phyloP scores from a whole-genome alignment of 2,888 invertebrate genomes.

The Cactoblastis cactorum region DNA sequence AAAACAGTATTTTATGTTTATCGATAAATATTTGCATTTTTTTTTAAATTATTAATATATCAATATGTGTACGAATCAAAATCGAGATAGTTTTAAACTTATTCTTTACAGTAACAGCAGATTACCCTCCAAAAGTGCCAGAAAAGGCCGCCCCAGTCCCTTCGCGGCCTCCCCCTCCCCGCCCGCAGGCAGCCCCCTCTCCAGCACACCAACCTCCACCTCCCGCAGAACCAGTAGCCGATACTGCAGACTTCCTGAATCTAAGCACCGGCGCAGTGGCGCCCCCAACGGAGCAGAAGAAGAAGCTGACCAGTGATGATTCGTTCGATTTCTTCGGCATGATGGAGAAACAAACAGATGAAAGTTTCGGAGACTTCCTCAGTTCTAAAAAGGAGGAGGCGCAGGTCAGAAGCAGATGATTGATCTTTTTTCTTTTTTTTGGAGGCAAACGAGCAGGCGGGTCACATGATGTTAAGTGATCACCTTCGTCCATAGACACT shows the following conservation, averaged over 20 bases:
- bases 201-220: slow-evolving; percentile 23
- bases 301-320: slow-evolving; percentile 60
- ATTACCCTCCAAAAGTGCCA: slow-evolving; percentile 43
- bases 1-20: too few species aligned
- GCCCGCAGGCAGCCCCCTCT: slow-evolving; percentile 34
- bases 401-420: slow-evolving; percentile 36
- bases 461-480: too few species aligned
- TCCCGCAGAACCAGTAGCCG: slow-evolving; percentile 17
- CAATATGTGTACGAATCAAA: background rate
- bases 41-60: background rate
- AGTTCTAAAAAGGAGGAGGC: slow-evolving; percentile 47
- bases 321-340: slow-evolving; percentile 81
- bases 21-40: too few species aligned
- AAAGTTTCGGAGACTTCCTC: slow-evolving; percentile 69
- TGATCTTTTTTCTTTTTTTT: too few species aligned
- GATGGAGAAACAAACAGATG: slow-evolving; percentile 76
- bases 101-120: slow-evolving; percentile 51
- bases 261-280: slow-evolving; percentile 29
- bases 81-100: background rate
- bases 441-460: too few species aligned
- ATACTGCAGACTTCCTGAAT: slow-evolving; percentile 60
- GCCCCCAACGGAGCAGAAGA: slow-evolving; percentile 26
- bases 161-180: slow-evolving; percentile 30
- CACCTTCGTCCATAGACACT: too few species aligned
- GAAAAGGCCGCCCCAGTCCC: slow-evolving; percentile 47